A percentile compares a stretch with the other conserved stretches of the same genome.
Conservation (phyloP, 2,113 vertebrate species). For the Myiozetetes cayanensis region DNA sequence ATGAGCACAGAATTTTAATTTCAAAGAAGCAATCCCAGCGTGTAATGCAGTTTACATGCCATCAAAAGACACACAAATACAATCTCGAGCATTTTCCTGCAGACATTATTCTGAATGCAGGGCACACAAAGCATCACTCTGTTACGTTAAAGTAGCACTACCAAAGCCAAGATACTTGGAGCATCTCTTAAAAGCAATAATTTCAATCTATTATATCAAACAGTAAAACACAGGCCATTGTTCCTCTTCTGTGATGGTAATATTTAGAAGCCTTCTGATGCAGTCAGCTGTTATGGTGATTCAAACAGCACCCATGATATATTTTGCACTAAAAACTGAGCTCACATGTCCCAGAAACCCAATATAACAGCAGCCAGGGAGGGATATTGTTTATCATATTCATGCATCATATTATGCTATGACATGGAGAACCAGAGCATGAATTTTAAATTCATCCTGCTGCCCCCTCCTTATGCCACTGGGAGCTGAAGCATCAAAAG, state of each 20-base stretch:
- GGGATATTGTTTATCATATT: not conserved
- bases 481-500: not conserved
- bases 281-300: not conserved
- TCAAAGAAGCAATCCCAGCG: slow-evolving; percentile 53
- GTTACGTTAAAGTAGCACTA: not conserved
- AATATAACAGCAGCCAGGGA: not conserved
- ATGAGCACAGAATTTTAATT: slow-evolving; percentile 60
- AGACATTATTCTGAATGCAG: not conserved
- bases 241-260: not conserved
- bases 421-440: not conserved
- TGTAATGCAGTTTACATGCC: slow-evolving; percentile 33
- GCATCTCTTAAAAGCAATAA: slow-evolving; percentile 9
- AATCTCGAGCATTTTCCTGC: slow-evolving; percentile 14
- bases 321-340: not conserved
- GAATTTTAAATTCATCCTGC: not conserved
- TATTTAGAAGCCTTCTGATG: not conserved
- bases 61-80: slow-evolving; percentile 43
- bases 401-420: not conserved
- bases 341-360: not conserved
- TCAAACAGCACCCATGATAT: not conserved
- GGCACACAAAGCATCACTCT: not conserved
- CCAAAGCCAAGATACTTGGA: not conserved
- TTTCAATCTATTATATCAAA: slow-evolving; percentile 1
- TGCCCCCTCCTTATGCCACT: not conserved
- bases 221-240: not conserved